Conservation (phyloP, 2,888 invertebrate species). For the Anticlea derivata region DNA sequence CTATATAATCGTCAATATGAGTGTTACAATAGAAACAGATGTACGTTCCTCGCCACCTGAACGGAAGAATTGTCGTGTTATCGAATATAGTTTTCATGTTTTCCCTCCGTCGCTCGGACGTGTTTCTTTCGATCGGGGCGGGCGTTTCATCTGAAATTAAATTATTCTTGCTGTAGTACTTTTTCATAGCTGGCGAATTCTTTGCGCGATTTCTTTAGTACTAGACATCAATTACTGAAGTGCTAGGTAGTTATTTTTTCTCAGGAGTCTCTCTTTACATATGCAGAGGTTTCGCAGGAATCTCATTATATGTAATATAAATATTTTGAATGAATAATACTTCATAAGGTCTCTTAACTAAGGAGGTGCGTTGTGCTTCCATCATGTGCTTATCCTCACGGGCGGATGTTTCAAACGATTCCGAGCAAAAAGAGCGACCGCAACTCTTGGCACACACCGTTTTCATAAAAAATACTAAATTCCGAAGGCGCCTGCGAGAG, state of each 20-base stretch:
- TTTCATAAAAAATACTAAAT: no score
- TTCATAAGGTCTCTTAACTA: no score
- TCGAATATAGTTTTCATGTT: conserved; percentile 74
- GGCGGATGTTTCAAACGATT: not conserved
- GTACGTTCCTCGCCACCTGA: conserved; percentile 72
- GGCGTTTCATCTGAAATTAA: conserved; percentile 73
- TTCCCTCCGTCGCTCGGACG: conserved; percentile 64
- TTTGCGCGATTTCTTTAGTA: conserved; percentile 33
- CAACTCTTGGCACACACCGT: no score
- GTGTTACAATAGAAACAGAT: conserved; percentile 71
- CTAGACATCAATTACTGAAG: not conserved
- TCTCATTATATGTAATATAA: no score
- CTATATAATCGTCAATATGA: conserved; percentile 53
- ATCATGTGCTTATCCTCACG: not conserved
- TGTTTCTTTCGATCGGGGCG: conserved; percentile 51
- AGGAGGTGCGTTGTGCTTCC: not conserved
- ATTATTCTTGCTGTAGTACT: conserved; percentile 56
- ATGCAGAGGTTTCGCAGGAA: no score
- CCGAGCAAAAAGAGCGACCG: not conserved
- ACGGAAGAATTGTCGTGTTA: conserved; percentile 69
- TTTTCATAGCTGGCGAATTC: conserved; percentile 12
- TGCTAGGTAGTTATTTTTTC: no score
- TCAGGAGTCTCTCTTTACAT: no score
- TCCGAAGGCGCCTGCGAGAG: no score
- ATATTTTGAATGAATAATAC: no score